Base-by-base conservation (phyloP, 2,888 invertebrate species). In the Lochmaea crataegi region DNA sequence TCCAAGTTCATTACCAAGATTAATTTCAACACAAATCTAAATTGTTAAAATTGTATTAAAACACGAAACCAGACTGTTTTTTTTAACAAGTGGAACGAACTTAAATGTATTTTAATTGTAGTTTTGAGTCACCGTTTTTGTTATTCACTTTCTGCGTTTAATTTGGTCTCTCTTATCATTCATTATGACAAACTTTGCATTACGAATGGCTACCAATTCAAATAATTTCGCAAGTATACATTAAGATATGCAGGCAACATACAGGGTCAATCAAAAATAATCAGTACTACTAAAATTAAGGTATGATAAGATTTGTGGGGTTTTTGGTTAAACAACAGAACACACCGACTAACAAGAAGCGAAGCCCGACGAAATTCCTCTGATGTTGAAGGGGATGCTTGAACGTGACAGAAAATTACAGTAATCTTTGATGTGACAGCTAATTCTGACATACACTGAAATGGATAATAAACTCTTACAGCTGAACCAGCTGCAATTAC, bases 31-130 rank as follows among this genome's bases (percentile, higher is more conserved):
- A 11, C 22, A 12, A 32, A 32, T 14, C 26, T 42, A 42, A 12
- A 63, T 63, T 63, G 18, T 63, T 12, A 12, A 42, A 63, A 18
- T 63, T 63, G 16, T 42, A 16, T 56, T 56, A 18, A 56, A 58
- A 32, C 56, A 66, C 10, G 14, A 60, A 60, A 45, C 22, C 11
- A 63, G 42, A 16, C 18, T 14, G 11, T 38, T 38, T 38, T 38
- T 38, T 18, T 63, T 63, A 41, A 63, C 38, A 16, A 67, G 71
- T 64, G 67, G 60, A 71, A 66, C 71, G 66, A 71, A 67, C 61
- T 71, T 63, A 67, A 71, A 67, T 53, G 42, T 63, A 42, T 60
- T 63, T 63, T 61, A 71, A 71, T 71, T 61, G 67, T 61, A 45
- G 42, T 60, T 18, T 42, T 71, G 71, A 71, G 53, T 71, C 71